These are phyloP conservation scores for Miniopterus natalensis DNA, from an alignment of 2,113 vertebrate genomes.

Conservation along the genomic window DNA sequence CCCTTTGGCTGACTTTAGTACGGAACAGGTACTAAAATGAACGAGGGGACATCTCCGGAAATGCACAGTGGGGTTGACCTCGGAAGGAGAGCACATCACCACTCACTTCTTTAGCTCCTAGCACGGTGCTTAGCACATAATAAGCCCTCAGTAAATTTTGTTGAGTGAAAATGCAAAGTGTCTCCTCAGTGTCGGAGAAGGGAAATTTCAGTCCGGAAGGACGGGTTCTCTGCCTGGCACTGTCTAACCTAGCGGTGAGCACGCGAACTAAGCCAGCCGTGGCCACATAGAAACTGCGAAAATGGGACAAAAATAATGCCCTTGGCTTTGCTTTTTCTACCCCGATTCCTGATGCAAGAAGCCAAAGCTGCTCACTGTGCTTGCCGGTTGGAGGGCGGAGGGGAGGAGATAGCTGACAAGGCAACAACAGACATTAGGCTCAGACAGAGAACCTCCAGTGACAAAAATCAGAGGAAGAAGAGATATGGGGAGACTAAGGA, in stretches of 20 bases:
- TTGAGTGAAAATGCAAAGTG: not conserved
- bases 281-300: not conserved
- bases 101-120: not conserved
- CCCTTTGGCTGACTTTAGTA: not conserved
- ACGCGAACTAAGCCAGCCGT: not conserved
- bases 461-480: not conserved
- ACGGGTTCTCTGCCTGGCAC: rapidly evolving
- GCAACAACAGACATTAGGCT: not conserved
- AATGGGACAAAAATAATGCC: not conserved
- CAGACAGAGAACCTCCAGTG: not conserved
- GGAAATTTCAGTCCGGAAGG: not conserved
- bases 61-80: not conserved
- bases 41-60: not conserved
- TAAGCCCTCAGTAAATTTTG: not conserved
- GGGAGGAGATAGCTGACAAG: not conserved
- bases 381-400: not conserved
- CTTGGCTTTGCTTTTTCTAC: not conserved
- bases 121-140: not conserved
- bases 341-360: not conserved
- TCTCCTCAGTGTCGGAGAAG: not conserved
- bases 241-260: not conserved
- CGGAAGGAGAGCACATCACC: not conserved
- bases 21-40: not conserved
- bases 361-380: not conserved
- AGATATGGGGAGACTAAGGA: not conserved